Evolutionary conservation across 1,140 invertebrate species (phyloP), one percentile per base, ranked within the genome.

Genomic region (Rhyzopertha dominica): DNA sequence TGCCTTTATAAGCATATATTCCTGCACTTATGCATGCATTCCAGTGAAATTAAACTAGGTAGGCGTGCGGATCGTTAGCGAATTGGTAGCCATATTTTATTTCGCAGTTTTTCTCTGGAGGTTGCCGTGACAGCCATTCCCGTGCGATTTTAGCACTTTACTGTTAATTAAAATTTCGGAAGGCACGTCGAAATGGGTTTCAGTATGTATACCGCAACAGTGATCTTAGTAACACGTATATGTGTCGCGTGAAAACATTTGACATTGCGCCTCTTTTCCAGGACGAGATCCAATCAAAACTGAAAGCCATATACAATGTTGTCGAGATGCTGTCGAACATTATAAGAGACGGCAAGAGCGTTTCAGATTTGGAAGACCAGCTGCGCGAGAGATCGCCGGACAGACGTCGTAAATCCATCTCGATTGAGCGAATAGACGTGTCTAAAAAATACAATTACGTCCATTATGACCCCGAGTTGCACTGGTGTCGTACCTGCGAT

Each of bases 401-500:
- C n/a, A n/a, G n/a, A n/a, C n/a, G n/a, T n/a, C 61, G 60, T 2
- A 62, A 41, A 35, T 18, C 41, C n/a, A n/a, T n/a, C n/a, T n/a
- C n/a, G n/a, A n/a, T n/a, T n/a, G n/a, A 13, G n/a, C 16, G 16
- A 32, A 43, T 16, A 25, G 14, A 7, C 5, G 22, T 31, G 12
- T 31, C 24, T n/a, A n/a, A n/a, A 7, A 74, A 78, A 58, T 79
- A 80, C 65, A 87, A 87, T 75, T 85, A 85, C 60, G 79, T 87
- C 22, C 85, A 88, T 69, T 90, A 86, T 60, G 88, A 91, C 70
- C 85, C 86, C 1, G 86, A 89, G 68, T 81, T 87, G 71, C 86
- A 90, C 68, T 90, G 88, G 88, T 91, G 88, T 66, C 75, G 84
- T 41, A 75, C 82, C 31, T 91, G 88, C 69, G 81, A 88, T 67